Conservation (phyloP, 2,797 vertebrate genomes). For the Coregonus ussuriensis region DNA sequence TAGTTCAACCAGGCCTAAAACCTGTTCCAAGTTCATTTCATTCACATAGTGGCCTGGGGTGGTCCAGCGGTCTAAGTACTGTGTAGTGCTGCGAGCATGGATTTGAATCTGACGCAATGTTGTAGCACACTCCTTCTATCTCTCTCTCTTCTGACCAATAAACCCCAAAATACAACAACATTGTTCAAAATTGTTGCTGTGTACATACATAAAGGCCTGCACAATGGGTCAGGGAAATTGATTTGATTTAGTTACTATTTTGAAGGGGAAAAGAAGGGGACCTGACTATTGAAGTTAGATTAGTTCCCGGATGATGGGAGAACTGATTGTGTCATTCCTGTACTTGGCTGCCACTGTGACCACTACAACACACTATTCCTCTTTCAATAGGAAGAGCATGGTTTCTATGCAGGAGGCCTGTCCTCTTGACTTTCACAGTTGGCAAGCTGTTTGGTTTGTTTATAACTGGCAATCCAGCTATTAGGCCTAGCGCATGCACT, state of each 20-base stretch:
- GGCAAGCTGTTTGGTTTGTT: too few relatives aligned
- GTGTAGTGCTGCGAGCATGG: background rate
- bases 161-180: too few relatives aligned
- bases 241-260: background rate
- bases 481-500: too few relatives aligned
- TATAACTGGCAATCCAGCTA: too few relatives aligned
- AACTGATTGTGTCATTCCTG: constrained; percentile 24
- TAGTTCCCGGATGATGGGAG: constrained; percentile 15
- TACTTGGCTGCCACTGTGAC: constrained; percentile 29
- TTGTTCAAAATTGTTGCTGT: too few relatives aligned
- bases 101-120: background rate
- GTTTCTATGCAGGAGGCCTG: too few relatives aligned
- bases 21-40: constrained; percentile 41
- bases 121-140: too few relatives aligned
- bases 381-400: too few relatives aligned
- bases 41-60: constrained; percentile 36
- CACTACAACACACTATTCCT: constrained; percentile 45
- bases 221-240: background rate
- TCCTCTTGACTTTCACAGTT: too few relatives aligned
- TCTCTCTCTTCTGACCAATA: too few relatives aligned
- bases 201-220: too few relatives aligned
- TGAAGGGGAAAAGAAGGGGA: background rate
- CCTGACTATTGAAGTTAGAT: background rate
- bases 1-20: constrained; percentile 47
- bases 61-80: background rate